Conservation (phyloP, 2,888 invertebrate genomes). For the Lagria hirta region DNA sequence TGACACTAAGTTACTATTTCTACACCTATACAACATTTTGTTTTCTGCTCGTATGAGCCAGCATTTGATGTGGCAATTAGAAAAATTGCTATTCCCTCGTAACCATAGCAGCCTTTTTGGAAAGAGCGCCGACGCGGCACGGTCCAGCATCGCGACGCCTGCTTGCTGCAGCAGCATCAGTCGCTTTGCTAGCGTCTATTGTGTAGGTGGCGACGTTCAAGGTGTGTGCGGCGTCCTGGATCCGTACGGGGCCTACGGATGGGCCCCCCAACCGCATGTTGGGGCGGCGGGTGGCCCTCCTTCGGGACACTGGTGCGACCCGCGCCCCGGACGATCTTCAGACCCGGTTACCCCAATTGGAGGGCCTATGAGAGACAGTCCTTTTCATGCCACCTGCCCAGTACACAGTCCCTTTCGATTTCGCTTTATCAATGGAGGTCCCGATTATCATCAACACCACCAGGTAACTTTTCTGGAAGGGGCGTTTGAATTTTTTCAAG, state of each 20-base stretch:
- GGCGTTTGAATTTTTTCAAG: too few relatives aligned
- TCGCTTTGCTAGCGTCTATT: slow-evolving; percentile 11
- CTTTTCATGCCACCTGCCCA: slow-evolving; percentile 63
- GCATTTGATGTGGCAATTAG: too few relatives aligned
- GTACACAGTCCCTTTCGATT: slow-evolving; percentile 76
- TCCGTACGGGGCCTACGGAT: slow-evolving; percentile 57
- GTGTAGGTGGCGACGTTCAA: slow-evolving; percentile 19
- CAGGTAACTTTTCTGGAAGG: too few relatives aligned
- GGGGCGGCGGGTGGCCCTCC: slow-evolving; percentile 44
- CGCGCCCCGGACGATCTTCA: slow-evolving; percentile 52
- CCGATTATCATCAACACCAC: slow-evolving; percentile 56
- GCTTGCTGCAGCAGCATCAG: slow-evolving; percentile 15
- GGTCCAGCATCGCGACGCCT: slow-evolving; percentile 17
- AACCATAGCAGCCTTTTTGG: too few relatives aligned
- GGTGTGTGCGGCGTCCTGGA: slow-evolving; percentile 51
- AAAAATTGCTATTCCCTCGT: too few relatives aligned
- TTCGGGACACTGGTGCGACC: slow-evolving; percentile 45
- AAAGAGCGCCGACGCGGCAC: slow-evolving; percentile 9
- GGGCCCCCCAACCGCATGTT: slow-evolving; percentile 47
- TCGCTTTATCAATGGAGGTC: slow-evolving; percentile 58
- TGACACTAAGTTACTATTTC: too few relatives aligned
- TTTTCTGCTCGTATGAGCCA: too few relatives aligned
- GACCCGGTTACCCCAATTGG: slow-evolving; percentile 58
- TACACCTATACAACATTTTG: too few relatives aligned
- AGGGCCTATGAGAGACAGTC: slow-evolving; percentile 52